phyloP scores from a whole-genome alignment of 2,888 invertebrate genomes.

The Drosophila subquinaria region DNA sequence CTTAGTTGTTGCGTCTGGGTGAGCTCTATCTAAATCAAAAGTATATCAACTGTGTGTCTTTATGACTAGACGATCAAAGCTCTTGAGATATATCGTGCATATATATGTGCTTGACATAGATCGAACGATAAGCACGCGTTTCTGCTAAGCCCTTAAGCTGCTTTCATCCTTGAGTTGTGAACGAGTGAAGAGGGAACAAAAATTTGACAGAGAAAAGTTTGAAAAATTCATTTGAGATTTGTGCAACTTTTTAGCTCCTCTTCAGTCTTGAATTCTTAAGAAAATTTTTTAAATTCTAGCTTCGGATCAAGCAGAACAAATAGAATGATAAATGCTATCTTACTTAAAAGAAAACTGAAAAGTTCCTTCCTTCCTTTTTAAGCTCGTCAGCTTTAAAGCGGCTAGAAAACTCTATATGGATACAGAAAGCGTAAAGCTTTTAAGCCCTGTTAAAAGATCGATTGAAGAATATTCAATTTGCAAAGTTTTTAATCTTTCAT shows the following conservation, averaged over 20 bases:
- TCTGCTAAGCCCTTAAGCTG: constrained; percentile 7
- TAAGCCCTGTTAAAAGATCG: neutral
- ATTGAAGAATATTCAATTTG: no score
- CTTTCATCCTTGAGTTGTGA: neutral
- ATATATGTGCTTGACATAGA: neutral
- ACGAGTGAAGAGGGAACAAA: no score
- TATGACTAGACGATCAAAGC: constrained; percentile 4
- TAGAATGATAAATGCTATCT: no score
- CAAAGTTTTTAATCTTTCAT: no score
- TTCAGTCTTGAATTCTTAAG: neutral
- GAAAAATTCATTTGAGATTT: neutral
- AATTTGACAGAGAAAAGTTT: neutral
- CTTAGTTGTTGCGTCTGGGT: constrained; percentile 25
- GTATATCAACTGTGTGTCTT: constrained; percentile 6
- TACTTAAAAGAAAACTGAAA: no score
- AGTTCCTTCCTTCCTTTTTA: no score
- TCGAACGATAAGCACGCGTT: neutral
- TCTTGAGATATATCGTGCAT: neutral
- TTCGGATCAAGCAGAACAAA: no score
- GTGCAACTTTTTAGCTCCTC: neutral
- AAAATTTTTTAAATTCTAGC: neutral
- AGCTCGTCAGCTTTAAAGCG: no score
- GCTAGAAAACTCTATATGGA: neutral
- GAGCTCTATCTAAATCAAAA: constrained; percentile 28
- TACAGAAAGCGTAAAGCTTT: neutral